phyloP scores from a whole-genome alignment of 2,113 vertebrate species.

The Eulemur rufifrons region DNA sequence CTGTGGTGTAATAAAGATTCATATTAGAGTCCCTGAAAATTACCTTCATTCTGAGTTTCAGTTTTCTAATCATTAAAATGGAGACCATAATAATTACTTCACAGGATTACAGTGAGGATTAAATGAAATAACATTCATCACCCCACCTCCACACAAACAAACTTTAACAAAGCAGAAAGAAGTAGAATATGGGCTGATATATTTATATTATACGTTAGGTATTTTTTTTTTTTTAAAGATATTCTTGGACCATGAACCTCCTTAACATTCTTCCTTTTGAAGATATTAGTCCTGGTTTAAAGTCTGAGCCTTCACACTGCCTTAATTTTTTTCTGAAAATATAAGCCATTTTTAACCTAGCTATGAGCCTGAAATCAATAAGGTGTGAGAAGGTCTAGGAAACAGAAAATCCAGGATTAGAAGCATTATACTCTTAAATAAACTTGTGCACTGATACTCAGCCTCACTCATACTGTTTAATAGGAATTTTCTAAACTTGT shows the following conservation, averaged over 20 bases:
- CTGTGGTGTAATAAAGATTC: not conserved
- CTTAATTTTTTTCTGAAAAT: not conserved
- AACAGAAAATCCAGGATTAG: not conserved
- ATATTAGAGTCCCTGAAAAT: not conserved
- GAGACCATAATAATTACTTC: not conserved
- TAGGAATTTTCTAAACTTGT: not conserved
- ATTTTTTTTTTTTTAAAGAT: not conserved
- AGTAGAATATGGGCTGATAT: not conserved
- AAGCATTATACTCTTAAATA: not conserved
- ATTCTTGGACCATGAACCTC: not conserved
- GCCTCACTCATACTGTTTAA: not conserved
- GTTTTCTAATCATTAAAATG: not conserved
- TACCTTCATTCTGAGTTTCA: not conserved
- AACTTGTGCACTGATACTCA: not conserved
- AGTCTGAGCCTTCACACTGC: not conserved
- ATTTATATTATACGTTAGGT: not conserved
- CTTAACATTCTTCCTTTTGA: not conserved
- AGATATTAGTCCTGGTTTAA: not conserved
- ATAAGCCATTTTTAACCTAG: not conserved
- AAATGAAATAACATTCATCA: not conserved
- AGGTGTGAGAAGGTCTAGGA: not conserved
- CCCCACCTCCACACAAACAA: not conserved
- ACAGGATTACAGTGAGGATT: not conserved
- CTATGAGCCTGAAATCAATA: not conserved
- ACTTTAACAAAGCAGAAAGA: not conserved